Base-by-base conservation (phyloP, 1,140 invertebrate genomes). In the Campoletis sonorensis region DNA sequence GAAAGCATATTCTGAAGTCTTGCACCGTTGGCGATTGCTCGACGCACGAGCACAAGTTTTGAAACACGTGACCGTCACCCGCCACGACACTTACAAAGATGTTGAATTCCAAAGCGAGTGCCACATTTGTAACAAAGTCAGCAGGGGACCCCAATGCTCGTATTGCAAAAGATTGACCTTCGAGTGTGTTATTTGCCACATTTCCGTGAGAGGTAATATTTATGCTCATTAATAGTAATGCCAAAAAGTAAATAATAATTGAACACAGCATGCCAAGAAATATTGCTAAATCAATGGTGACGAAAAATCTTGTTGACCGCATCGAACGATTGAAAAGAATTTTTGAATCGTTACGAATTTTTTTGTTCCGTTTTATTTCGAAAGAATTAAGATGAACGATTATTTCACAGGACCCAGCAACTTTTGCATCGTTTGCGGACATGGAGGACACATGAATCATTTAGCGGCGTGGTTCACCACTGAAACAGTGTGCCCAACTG, bases 391-490 rank as follows among this genome's bases (percentile, higher is more conserved):
- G 30, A 33, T 18, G 64, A 33, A 79, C 40, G 26, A 21, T 64
- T 21, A 23, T 80, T 45, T 58, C 33, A 51, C 71, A 95, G 94
- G 94, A 45, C 93, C 94, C 0, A 95, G 96, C 18, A 96, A 95
- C 86, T 95, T 96, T 83, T 98, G 98, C 88, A 90, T 96, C 33
- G 92, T 95, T 30, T 98, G 98, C 91, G 97, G 97, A 1, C 98
- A 99, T 92, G 98, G 97, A 49, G 98, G 98, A 11, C 98, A 99
- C 89, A 95, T 95, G 4, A 90, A 93, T 77, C 97, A 98, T 90
- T 93, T 98, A 87, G 91, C 94, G 81, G 92, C 95, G 54, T 98
- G 97, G 97, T 98, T 97, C 92, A 92, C 89, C 21, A 91, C 87
- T 30, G 93, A 95, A 84, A 90, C 93, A 87, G 91, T 94, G 49